Percentiles rank a stretch among this genome's conserved stretches.
These are phyloP conservation scores for Muntiacus muntjak DNA, from an alignment of 2,113 vertebrate genomes.

Conservation along the genomic window DNA sequence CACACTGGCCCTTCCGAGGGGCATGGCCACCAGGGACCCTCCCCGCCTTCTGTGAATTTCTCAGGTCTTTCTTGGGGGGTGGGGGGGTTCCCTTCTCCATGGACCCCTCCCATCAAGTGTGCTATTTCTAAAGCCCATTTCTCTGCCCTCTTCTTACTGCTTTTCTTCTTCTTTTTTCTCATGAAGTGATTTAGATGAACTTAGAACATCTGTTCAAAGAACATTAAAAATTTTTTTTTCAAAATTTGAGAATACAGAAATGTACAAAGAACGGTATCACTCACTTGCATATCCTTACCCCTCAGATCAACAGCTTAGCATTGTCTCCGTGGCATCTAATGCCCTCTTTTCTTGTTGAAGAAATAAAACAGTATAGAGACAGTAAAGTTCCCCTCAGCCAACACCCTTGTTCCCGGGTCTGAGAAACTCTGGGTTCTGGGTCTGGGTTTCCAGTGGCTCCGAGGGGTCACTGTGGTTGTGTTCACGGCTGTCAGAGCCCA, in stretches of 20 bases:
- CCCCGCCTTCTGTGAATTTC: not conserved
- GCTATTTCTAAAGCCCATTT: not conserved
- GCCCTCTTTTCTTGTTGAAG: not conserved
- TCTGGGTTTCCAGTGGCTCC: no score
- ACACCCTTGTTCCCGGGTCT: not conserved
- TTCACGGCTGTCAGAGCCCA: not conserved
- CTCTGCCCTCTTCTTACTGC: not conserved
- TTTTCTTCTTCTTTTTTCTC: not conserved
- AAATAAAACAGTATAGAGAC: not conserved
- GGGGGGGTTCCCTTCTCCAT: rapidly evolving
- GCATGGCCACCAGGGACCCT: no score
- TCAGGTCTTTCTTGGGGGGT: rapidly evolving
- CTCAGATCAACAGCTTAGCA: not conserved
- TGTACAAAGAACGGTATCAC: conserved; percentile 12
- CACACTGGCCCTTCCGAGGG: rapidly evolving
- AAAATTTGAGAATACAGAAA: conserved; percentile 24
- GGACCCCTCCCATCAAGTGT: rapidly evolving
- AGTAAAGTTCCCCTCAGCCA: not conserved
- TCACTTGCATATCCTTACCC: not conserved
- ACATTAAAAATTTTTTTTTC: not conserved
- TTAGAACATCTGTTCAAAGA: conserved; percentile 37
- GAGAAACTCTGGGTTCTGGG: not conserved
- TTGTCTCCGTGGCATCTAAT: not conserved
- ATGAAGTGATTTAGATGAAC: not conserved
- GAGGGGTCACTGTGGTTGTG: rapidly evolving